Evolutionary conservation across 2,113 vertebrate genomes (phyloP).

Genomic region (Setophaga coronata): DNA sequence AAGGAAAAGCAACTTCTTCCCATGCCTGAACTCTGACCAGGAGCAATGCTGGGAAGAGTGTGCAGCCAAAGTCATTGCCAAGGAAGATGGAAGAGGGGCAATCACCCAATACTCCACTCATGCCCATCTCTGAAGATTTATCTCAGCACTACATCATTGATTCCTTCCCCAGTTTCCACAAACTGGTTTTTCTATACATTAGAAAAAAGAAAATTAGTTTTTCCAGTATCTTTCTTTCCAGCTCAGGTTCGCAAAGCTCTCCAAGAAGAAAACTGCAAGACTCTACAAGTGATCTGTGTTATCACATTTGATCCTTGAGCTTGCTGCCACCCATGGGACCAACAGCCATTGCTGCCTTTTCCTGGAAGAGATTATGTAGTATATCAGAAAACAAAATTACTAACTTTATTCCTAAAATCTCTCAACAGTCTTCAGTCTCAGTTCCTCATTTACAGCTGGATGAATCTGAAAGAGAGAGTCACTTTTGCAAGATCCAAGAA

Average conservation of each 20-base stretch:
- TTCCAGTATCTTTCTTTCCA: background rate
- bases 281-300: background rate
- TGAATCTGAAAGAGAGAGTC: background rate
- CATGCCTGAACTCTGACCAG: background rate
- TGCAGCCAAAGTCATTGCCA: background rate
- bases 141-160: background rate
- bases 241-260: background rate
- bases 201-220: background rate
- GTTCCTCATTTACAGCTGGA: background rate
- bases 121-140: background rate
- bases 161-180: background rate
- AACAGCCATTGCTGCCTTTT: background rate
- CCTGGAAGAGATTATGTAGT: background rate
- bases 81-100: background rate
- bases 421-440: background rate
- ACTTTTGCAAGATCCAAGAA: background rate
- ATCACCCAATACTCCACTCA: background rate
- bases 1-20: background rate
- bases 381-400: background rate
- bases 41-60: background rate
- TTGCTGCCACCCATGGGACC: background rate
- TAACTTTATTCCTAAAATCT: background rate
- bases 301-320: background rate
- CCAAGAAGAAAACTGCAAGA: background rate
- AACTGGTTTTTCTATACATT: background rate